Percentiles rank a stretch among this genome's conserved stretches.
Conservation (phyloP, 1,140 invertebrate genomes). For the Calephelis nemesis region DNA sequence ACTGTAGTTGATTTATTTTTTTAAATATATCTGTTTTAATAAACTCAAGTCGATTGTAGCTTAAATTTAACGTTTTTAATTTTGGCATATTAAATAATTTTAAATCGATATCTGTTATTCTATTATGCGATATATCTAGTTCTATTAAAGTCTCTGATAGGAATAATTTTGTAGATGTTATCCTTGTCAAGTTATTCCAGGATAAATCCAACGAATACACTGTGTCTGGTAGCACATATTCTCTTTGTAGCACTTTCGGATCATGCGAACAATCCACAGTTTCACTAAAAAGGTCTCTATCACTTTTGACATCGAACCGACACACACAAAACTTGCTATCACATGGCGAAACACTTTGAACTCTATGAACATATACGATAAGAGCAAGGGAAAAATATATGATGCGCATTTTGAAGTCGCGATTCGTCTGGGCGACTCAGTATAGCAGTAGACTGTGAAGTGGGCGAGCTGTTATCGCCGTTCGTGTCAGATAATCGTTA, state of each 20-base stretch:
- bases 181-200: slow-evolving; percentile 51
- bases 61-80: slow-evolving; percentile 78
- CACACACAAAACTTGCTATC: slow-evolving; percentile 51
- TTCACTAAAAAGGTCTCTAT: slow-evolving; percentile 48
- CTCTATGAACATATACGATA: slow-evolving; percentile 31
- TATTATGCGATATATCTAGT: slow-evolving; percentile 65
- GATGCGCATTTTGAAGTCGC: slow-evolving; percentile 37
- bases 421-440: slow-evolving; percentile 28
- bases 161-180: slow-evolving; percentile 42
- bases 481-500: slow-evolving; percentile 44
- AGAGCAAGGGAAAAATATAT: slow-evolving; percentile 36
- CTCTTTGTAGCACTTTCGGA: slow-evolving; percentile 34
- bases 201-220: slow-evolving; percentile 62
- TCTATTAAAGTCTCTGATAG: slow-evolving; percentile 43
- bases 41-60: slow-evolving; percentile 70
- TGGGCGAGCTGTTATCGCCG: slow-evolving; percentile 37
- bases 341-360: slow-evolving; percentile 45
- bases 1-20: slow-evolving; percentile 67
- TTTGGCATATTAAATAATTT: slow-evolving; percentile 57
- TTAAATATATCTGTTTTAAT: slow-evolving; percentile 72
- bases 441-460: slow-evolving; percentile 23
- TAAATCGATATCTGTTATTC: slow-evolving; percentile 59
- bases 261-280: slow-evolving; percentile 58
- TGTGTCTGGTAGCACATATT: slow-evolving; percentile 45
- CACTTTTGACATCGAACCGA: slow-evolving; percentile 38